Evolutionary conservation across 2,888 invertebrate species (phyloP), one percentile per base, ranked within the genome.

Genomic region (Azorinus chamasolen): DNA sequence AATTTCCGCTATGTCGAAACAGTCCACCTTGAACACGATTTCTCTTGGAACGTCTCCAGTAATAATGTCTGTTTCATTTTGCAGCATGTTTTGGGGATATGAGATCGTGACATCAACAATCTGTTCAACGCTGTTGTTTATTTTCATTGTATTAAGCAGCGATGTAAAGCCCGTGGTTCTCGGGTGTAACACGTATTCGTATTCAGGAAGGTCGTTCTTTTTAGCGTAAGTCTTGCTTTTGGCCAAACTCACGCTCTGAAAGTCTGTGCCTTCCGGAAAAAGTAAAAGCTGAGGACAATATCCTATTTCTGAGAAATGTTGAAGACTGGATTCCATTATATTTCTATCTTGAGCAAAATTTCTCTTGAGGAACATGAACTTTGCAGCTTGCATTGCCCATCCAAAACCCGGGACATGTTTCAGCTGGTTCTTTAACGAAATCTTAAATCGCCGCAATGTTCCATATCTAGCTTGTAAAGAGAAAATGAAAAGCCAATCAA

Each of bases 401-500:
- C 80, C 80, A 6, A 65, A 72, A 8, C 76, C 80, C 12, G 80
- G 80, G 5, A 70, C 41, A 20, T 72, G 63, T 12, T 62, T 59
- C n/a, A 80, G 45, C 12, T 51, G 46, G 39, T 80, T 66, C 46
- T 80, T 80, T 18, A 80, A 59, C 0, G 70, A 76, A 18, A 80
- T 80, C 32, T 70, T 76, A 46, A 80, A 80, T 6, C 87, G 78
- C n/a, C 74, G 51, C 27, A 91, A 87, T 57, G 73, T 91, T 79
- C 88, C 92, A 87, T 83, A 93, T 93, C 93, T 95, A 94, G 83
- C 92, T 89, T 97, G 96, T 87, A 96, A 96, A 61, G 96, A 96
- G 97, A 97, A 97, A 46, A 97, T 94, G 90, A 97, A 98, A 92
- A 97, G 96, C 97, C 97, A 98, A 92, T 98, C 97, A 1, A 97